Conservation (phyloP, 2,113 vertebrate genomes). For the Engraulis encrasicolus region DNA sequence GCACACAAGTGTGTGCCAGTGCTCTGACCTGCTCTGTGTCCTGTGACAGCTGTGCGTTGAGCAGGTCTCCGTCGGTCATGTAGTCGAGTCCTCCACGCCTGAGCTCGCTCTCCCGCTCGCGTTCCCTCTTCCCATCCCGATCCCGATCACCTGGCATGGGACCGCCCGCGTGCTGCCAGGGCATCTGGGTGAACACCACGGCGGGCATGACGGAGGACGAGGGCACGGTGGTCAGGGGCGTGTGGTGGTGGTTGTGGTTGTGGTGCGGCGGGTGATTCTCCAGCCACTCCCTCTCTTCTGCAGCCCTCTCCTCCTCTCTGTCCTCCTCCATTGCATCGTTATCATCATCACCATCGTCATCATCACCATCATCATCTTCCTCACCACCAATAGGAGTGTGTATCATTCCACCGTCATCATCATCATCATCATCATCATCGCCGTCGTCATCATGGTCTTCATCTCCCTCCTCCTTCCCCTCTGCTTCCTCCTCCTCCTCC, state of each 20-base stretch:
- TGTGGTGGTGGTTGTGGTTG: slow-evolving; percentile 30
- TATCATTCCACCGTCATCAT: slow-evolving; percentile 26
- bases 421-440: slow-evolving; percentile 28
- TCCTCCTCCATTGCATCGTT: slow-evolving; percentile 44
- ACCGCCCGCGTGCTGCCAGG: slow-evolving; percentile 56
- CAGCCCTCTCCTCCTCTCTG: slow-evolving; percentile 38
- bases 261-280: no score
- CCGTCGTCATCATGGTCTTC: slow-evolving; percentile 30
- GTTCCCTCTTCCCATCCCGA: slow-evolving; percentile 29
- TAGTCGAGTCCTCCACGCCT: slow-evolving; percentile 50
- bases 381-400: slow-evolving; percentile 27
- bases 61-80: slow-evolving; percentile 40
- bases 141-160: background rate
- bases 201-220: slow-evolving; percentile 44
- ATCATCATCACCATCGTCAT: background rate
- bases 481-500: background rate
- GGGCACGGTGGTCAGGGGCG: slow-evolving; percentile 56
- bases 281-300: slow-evolving; percentile 23
- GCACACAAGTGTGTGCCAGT: background rate
- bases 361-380: slow-evolving; percentile 35
- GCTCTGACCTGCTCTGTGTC: slow-evolving; percentile 60
- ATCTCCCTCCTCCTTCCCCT: slow-evolving; percentile 37
- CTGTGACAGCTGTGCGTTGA: slow-evolving; percentile 44
- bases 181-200: slow-evolving; percentile 50
- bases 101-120: slow-evolving; percentile 51